A percentile compares a stretch with the other conserved stretches of the same genome.
These are phyloP conservation scores for Ophonus ardosiacus DNA, from an alignment of 2,888 invertebrate species.

Conservation along the genomic window DNA sequence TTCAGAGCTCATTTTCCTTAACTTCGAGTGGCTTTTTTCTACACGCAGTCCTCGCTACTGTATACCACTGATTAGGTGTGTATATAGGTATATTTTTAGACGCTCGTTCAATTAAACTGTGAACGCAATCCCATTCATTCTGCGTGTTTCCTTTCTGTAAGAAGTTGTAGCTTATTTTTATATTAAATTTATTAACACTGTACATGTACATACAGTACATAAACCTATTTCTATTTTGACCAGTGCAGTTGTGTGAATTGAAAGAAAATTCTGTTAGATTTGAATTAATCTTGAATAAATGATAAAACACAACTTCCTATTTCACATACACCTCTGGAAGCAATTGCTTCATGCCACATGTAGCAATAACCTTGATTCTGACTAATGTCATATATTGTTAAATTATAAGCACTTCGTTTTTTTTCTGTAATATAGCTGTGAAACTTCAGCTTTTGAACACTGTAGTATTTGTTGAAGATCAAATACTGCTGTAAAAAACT, in stretches of 20 bases:
- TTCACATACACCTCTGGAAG: slow-evolving; percentile 70
- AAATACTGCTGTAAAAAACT: slow-evolving; percentile 6
- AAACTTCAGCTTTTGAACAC: slow-evolving; percentile 69
- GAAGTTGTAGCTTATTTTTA: slow-evolving; percentile 58
- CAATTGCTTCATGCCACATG: slow-evolving; percentile 71
- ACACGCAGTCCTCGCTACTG: not conserved
- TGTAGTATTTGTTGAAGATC: slow-evolving; percentile 65
- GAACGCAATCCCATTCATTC: not conserved
- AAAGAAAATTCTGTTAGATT: slow-evolving; percentile 67
- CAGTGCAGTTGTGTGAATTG: slow-evolving; percentile 70
- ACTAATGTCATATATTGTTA: slow-evolving; percentile 69
- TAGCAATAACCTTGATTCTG: slow-evolving; percentile 67
- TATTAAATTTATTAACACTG: slow-evolving; percentile 40
- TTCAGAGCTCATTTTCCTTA: not conserved
- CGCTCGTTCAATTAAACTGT: not conserved
- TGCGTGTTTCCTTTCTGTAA: slow-evolving; percentile 29
- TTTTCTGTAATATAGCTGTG: slow-evolving; percentile 69
- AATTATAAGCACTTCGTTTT: slow-evolving; percentile 70
- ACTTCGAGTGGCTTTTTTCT: slow-evolving; percentile 5
- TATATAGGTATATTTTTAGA: not conserved
- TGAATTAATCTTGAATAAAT: slow-evolving; percentile 44
- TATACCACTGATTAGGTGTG: not conserved
- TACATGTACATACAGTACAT: slow-evolving; percentile 60
- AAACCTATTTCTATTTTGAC: slow-evolving; percentile 64
- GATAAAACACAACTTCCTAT: slow-evolving; percentile 70